phyloP scores from a whole-genome alignment of 2,797 vertebrate genomes.

The Spheniscus humboldti region DNA sequence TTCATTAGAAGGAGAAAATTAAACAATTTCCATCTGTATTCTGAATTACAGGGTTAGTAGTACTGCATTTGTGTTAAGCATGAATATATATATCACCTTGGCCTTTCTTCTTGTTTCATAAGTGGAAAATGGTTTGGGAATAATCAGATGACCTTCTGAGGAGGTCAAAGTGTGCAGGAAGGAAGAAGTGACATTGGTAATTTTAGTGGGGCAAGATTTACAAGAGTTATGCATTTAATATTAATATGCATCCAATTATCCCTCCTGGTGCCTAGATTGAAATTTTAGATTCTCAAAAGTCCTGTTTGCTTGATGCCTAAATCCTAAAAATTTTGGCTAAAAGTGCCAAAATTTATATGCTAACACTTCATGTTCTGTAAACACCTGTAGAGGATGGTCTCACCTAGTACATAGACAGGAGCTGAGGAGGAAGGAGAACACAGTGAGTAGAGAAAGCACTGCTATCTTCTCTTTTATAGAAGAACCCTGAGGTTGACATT shows the following conservation, averaged over 20 bases:
- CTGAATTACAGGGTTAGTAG: neutral
- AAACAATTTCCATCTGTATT: neutral
- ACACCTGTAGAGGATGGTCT: neutral
- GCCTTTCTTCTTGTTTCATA: neutral
- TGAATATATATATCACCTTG: neutral
- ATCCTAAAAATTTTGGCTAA: neutral
- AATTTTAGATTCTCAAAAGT: neutral
- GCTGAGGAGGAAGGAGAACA: neutral
- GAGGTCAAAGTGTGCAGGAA: neutral
- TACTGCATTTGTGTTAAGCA: neutral
- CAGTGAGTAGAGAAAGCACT: neutral
- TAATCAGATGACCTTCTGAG: neutral
- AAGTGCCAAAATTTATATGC: neutral
- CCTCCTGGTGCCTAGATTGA: neutral
- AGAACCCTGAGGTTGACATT: neutral
- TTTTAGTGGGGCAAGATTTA: neutral
- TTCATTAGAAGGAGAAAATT: neutral
- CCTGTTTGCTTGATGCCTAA: neutral
- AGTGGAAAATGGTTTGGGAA: neutral
- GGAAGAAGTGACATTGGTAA: neutral
- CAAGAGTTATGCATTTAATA: neutral
- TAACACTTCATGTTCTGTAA: neutral
- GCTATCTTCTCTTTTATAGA: neutral
- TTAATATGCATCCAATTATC: neutral
- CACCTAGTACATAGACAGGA: neutral